Conservation (phyloP, 1,140 invertebrate species). For the Trichomalopsis sarcophagae region DNA sequence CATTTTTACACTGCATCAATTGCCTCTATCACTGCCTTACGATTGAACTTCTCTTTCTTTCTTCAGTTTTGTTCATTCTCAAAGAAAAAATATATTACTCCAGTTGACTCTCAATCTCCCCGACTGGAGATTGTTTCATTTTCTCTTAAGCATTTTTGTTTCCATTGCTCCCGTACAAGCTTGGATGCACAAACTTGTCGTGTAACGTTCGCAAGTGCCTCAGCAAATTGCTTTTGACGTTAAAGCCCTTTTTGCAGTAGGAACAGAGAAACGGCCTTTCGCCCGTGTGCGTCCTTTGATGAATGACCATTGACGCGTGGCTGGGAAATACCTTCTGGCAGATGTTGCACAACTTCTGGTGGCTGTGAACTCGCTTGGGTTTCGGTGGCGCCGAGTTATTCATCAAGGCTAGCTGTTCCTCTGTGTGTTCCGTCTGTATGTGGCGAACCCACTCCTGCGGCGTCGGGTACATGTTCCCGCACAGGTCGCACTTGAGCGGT, state of each 20-base stretch:
- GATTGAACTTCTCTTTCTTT: slow-evolving; percentile 59
- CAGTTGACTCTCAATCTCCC: slow-evolving; percentile 8
- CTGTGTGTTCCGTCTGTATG: slow-evolving; percentile 87
- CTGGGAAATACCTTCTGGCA: slow-evolving; percentile 86
- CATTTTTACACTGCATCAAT: slow-evolving; percentile 26
- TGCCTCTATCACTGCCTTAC: slow-evolving; percentile 50
- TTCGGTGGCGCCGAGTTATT: slow-evolving; percentile 83
- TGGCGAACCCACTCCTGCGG: slow-evolving; percentile 90
- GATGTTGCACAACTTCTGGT: slow-evolving; percentile 81
- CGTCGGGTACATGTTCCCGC: slow-evolving; percentile 86
- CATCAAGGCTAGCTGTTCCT: slow-evolving; percentile 86
- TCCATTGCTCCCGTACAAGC: slow-evolving; percentile 72
- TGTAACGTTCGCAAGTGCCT: slow-evolving; percentile 83
- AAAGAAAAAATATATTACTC: slow-evolving; percentile 52
- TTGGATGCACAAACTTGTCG: slow-evolving; percentile 79
- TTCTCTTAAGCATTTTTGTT: slow-evolving; percentile 63
- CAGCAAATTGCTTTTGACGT: slow-evolving; percentile 85
- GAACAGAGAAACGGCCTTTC: slow-evolving; percentile 84
- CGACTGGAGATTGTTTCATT: background rate
- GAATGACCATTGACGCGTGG: slow-evolving; percentile 85
- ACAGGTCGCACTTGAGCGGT: slow-evolving; percentile 85
- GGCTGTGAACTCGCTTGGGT: slow-evolving; percentile 77
- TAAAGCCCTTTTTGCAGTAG: slow-evolving; percentile 85
- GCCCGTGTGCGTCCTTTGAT: slow-evolving; percentile 82
- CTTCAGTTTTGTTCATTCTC: slow-evolving; percentile 34